A percentile compares a stretch with the other conserved stretches of the same genome.
Evolutionary conservation across 2,113 vertebrate genomes (phyloP).

Genomic region (Rafetus swinhoei): DNA sequence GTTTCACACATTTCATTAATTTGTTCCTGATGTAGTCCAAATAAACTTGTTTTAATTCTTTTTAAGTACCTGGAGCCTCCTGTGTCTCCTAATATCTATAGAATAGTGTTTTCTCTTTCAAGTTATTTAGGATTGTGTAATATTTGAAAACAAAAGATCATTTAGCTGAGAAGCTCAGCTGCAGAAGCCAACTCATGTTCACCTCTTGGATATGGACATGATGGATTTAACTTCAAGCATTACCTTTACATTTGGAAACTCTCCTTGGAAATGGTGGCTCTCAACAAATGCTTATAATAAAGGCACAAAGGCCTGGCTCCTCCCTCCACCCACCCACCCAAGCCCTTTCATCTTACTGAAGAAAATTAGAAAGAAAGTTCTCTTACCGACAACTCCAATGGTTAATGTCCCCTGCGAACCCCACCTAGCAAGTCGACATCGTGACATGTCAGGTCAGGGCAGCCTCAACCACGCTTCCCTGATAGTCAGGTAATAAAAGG

Average conservation of each 20-base stretch:
- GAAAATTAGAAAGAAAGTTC: constrained; percentile 81
- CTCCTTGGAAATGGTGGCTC: constrained; percentile 30
- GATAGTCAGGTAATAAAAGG: constrained; percentile 96
- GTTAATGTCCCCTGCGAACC: constrained; percentile 87
- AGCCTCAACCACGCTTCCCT: constrained; percentile 91
- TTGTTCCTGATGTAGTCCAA: neutral
- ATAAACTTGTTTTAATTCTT: neutral
- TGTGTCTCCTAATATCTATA: neutral
- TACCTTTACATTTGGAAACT: constrained; percentile 31
- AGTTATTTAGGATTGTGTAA: no score
- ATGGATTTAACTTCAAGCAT: neutral
- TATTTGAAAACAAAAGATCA: neutral
- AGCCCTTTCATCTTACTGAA: constrained; percentile 68
- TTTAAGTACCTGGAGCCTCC: neutral
- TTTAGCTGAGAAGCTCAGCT: neutral
- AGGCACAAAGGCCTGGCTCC: constrained; percentile 12
- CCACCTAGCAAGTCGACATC: constrained; percentile 89
- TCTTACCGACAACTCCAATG: constrained; percentile 90
- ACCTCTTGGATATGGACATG: neutral
- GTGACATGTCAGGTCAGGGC: constrained; percentile 88
- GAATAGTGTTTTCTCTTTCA: neutral
- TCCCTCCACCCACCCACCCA: constrained; percentile 75
- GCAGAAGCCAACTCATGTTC: neutral
- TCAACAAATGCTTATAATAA: constrained; percentile 19
- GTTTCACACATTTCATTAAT: neutral